Conservation (phyloP, 2,888 invertebrate genomes). For the Macaria notata region DNA sequence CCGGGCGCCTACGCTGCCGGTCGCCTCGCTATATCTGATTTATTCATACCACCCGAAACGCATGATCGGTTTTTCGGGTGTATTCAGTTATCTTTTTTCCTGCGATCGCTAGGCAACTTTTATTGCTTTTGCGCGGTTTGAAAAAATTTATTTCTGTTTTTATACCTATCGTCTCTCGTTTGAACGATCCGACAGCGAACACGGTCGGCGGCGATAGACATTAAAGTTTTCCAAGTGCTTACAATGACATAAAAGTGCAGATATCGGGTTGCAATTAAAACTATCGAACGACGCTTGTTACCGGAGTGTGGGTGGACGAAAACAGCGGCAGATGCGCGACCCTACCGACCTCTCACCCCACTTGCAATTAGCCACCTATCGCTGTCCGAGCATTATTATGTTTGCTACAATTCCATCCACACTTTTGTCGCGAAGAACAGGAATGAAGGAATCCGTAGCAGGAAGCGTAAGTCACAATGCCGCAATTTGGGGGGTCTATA, state of each 20-base stretch:
- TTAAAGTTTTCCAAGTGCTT: slow-evolving; percentile 35
- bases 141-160: slow-evolving; percentile 34
- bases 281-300: slow-evolving; percentile 68
- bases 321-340: slow-evolving; percentile 72
- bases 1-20: slow-evolving; percentile 66
- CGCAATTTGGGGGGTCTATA: slow-evolving; percentile 74
- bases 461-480: slow-evolving; percentile 31
- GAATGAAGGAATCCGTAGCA: slow-evolving; percentile 28
- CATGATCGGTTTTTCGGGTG: slow-evolving; percentile 74
- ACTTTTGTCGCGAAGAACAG: slow-evolving; percentile 32
- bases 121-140: slow-evolving; percentile 40
- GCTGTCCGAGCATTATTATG: slow-evolving; percentile 42
- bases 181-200: slow-evolving; percentile 28
- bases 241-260: slow-evolving; percentile 53
- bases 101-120: slow-evolving; percentile 52
- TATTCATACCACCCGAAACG: slow-evolving; percentile 78
- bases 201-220: slow-evolving; percentile 30
- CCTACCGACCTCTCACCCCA: slow-evolving; percentile 67
- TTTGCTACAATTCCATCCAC: slow-evolving; percentile 32
- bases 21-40: slow-evolving; percentile 73
- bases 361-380: slow-evolving; percentile 63
- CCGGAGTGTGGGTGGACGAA: slow-evolving; percentile 67
- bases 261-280: slow-evolving; percentile 80
- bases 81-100: slow-evolving; percentile 59
- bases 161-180: slow-evolving; percentile 28